Percentiles rank a stretch among this genome's conserved stretches.
Evolutionary conservation across 37 sponge, comb jelly and placozoan species (phyloP).

Genomic region (Eunapius fragilis): DNA sequence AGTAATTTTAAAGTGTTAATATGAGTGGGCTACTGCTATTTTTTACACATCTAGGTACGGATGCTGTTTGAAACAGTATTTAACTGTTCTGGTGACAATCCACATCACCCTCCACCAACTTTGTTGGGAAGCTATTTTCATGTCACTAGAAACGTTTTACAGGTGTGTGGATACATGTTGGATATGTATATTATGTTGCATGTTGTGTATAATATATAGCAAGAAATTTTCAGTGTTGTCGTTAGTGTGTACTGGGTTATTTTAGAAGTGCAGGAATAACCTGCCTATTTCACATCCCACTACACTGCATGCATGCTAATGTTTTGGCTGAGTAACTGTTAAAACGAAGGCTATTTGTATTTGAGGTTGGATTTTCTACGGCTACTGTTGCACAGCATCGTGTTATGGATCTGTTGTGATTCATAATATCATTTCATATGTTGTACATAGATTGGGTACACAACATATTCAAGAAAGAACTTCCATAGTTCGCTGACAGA

Average conservation of each 20-base stretch:
- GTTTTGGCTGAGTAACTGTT: no score
- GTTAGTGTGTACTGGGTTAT: no score
- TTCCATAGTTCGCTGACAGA: slow-evolving; percentile 1
- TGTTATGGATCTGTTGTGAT: no score
- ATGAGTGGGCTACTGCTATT: not conserved
- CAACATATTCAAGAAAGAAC: not conserved
- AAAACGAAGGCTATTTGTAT: no score
- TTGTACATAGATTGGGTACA: not conserved
- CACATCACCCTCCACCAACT: not conserved
- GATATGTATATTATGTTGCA: not conserved
- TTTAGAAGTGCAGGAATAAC: no score
- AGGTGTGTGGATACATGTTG: not conserved
- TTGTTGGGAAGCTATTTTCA: slow-evolving; percentile 24
- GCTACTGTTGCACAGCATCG: no score
- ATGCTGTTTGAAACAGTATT: slow-evolving; percentile 1
- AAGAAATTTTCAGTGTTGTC: no score
- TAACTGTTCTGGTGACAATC: not conserved
- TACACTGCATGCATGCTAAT: no score
- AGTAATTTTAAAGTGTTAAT: slow-evolving; percentile 22
- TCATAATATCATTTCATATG: no score
- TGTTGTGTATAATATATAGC: no score
- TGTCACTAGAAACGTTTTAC: slow-evolving; percentile 1
- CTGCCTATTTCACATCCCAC: no score
- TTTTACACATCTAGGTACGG: slow-evolving; percentile 13
- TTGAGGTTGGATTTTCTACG: no score